Percentiles rank a stretch among this genome's conserved stretches.
Evolutionary conservation across 2,888 invertebrate species (phyloP).

Genomic region (Crossocerus cetratus): DNA sequence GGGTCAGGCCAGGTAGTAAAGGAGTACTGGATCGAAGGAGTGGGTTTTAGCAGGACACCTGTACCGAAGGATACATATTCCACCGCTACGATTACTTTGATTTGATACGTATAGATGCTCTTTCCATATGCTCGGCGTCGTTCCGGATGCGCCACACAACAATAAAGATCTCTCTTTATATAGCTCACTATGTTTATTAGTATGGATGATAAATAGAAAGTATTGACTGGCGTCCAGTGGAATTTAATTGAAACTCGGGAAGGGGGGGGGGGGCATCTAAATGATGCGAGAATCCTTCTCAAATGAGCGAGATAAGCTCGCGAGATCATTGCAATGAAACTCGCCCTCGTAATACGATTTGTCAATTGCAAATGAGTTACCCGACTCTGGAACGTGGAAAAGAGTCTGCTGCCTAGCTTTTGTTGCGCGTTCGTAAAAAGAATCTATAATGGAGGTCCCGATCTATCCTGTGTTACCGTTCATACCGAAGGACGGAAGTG

Average conservation of each 20-base stretch:
- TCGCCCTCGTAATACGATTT: constrained; percentile 7
- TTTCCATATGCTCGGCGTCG: constrained; percentile 31
- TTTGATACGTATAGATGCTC: constrained; percentile 49
- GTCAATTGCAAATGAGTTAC: constrained; percentile 9
- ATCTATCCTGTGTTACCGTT: constrained; percentile 50
- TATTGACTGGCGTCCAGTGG: constrained; percentile 61
- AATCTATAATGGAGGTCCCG: constrained; percentile 42
- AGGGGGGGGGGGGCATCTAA: too few species aligned
- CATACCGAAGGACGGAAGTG: constrained; percentile 64
- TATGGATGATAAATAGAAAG: constrained; percentile 63
- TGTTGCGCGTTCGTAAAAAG: constrained; percentile 15
- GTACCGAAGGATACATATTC: constrained; percentile 34
- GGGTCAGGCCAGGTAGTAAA: constrained; percentile 19
- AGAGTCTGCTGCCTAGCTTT: background rate
- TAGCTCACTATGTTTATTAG: constrained; percentile 53
- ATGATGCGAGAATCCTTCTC: constrained; percentile 26
- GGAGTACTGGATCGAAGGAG: constrained; percentile 28
- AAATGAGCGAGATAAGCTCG: constrained; percentile 21
- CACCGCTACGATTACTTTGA: constrained; percentile 55
- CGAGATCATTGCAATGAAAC: constrained; percentile 19
- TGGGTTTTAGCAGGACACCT: constrained; percentile 32
- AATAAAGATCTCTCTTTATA: constrained; percentile 44
- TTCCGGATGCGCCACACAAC: constrained; percentile 45
- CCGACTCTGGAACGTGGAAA: too few species aligned
- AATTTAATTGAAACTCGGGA: constrained; percentile 41